A percentile compares a stretch with the other conserved stretches of the same genome.
Evolutionary conservation across 2,888 invertebrate species (phyloP).

Genomic region (Sinodicranocentrus sp.): DNA sequence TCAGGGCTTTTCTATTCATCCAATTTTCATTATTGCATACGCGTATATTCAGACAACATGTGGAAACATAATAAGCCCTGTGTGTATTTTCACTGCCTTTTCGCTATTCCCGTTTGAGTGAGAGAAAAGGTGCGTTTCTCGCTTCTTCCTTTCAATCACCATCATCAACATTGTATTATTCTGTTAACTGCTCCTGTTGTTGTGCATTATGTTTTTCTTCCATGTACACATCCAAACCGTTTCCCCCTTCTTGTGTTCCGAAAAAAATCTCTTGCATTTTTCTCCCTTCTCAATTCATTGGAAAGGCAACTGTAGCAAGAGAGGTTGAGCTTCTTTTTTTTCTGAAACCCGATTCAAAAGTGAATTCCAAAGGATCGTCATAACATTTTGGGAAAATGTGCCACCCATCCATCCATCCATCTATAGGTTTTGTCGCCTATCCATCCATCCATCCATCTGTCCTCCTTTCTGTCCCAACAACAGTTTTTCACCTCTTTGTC

Average conservation of each 20-base stretch:
- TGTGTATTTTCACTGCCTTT: no score
- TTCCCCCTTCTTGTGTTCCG: slow-evolving; percentile 13
- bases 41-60: neutral
- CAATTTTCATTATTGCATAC: slow-evolving; percentile 50
- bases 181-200: slow-evolving; percentile 25
- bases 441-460: slow-evolving; percentile 43
- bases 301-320: slow-evolving; percentile 61
- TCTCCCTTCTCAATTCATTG: slow-evolving; percentile 50
- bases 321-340: slow-evolving; percentile 1
- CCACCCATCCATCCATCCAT: slow-evolving; percentile 63
- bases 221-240: neutral
- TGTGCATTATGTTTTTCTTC: neutral
- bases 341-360: slow-evolving; percentile 26
- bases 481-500: slow-evolving; percentile 59
- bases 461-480: slow-evolving; percentile 58
- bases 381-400: slow-evolving; percentile 66
- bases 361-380: slow-evolving; percentile 60
- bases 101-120: no score
- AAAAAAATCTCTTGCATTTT: slow-evolving; percentile 47
- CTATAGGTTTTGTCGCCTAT: no score
- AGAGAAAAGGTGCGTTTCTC: no score
- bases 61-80: slow-evolving; percentile 14
- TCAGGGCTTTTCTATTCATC: slow-evolving; percentile 38
- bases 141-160: slow-evolving; percentile 15
- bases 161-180: neutral